These are phyloP conservation scores for Heterotis niloticus DNA, from an alignment of 2,113 vertebrate species.

Conservation along the genomic window DNA sequence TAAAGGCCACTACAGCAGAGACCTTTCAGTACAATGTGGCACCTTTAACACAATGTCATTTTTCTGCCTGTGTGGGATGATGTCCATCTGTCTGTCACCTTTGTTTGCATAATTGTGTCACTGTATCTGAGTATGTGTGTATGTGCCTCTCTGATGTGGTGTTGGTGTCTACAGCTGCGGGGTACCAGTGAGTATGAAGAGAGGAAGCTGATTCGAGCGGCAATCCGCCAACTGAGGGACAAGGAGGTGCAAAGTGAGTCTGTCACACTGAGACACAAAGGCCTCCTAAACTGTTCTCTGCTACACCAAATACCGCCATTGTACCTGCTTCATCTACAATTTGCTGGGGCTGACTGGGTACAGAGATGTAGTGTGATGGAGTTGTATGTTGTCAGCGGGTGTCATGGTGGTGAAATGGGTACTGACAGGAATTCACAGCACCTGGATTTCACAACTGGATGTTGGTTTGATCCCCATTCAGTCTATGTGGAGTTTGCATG, in stretches of 20 bases:
- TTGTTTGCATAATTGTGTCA: background rate
- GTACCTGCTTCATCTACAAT: background rate
- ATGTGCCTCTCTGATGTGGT: background rate
- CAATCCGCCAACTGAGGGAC: constrained; percentile 79
- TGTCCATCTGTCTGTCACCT: background rate
- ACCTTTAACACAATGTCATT: no score
- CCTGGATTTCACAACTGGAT: no score
- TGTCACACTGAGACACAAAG: background rate
- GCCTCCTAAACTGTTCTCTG: background rate
- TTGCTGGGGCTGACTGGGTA: background rate
- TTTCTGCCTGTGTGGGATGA: no score
- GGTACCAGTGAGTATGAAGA: constrained; percentile 79
- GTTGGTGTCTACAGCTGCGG: constrained; percentile 63
- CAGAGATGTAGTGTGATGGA: no score
- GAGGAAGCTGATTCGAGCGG: constrained; percentile 83
- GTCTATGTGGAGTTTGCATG: no score
- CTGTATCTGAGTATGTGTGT: background rate
- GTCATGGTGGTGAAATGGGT: no score
- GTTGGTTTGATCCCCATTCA: no score
- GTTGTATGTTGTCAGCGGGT: no score
- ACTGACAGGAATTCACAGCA: no score
- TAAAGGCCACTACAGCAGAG: no score
- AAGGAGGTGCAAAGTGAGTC: constrained; percentile 76
- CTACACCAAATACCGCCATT: background rate
- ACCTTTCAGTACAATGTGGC: no score